Conservation (phyloP, 2,113 vertebrate genomes). For the Camelus dromedarius region DNA sequence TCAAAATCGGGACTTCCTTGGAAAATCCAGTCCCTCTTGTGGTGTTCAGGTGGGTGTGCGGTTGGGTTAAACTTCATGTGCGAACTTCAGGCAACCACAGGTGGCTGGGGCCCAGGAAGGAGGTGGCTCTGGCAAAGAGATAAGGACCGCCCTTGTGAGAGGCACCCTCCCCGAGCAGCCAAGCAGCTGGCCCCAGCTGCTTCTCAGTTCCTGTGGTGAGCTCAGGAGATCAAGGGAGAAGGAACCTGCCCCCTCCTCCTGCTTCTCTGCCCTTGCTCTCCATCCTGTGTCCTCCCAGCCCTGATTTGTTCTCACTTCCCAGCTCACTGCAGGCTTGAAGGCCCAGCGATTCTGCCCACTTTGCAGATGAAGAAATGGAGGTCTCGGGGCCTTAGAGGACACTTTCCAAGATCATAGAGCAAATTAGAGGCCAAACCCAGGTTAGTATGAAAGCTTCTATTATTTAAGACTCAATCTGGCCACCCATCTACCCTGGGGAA, state of each 20-base stretch:
- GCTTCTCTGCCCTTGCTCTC: background rate
- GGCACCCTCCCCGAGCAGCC: background rate
- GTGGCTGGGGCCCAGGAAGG: slow-evolving; percentile 61
- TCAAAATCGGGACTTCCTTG: slow-evolving; percentile 35
- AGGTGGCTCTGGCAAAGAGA: background rate
- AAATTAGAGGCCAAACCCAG: background rate
- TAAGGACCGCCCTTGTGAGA: background rate
- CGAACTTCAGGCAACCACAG: slow-evolving; percentile 19
- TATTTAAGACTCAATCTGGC: background rate
- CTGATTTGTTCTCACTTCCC: background rate
- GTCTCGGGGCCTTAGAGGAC: background rate
- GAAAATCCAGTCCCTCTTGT: background rate
- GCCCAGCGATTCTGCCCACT: background rate
- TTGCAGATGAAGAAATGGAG: background rate
- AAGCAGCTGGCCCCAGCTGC: slow-evolving; percentile 41
- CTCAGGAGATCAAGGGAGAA: background rate
- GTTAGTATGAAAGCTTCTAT: too few relatives aligned
- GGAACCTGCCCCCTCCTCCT: background rate
- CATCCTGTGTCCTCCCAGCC: background rate
- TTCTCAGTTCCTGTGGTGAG: slow-evolving; percentile 44
- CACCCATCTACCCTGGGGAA: background rate
- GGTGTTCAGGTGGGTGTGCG: background rate
- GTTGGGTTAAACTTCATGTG: background rate
- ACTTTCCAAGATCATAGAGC: background rate
- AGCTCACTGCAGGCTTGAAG: rapidly evolving